Percentiles rank a stretch among this genome's conserved stretches.
These are phyloP conservation scores for Drosophila nannoptera DNA, from an alignment of 1,140 invertebrate species.

Conservation along the genomic window DNA sequence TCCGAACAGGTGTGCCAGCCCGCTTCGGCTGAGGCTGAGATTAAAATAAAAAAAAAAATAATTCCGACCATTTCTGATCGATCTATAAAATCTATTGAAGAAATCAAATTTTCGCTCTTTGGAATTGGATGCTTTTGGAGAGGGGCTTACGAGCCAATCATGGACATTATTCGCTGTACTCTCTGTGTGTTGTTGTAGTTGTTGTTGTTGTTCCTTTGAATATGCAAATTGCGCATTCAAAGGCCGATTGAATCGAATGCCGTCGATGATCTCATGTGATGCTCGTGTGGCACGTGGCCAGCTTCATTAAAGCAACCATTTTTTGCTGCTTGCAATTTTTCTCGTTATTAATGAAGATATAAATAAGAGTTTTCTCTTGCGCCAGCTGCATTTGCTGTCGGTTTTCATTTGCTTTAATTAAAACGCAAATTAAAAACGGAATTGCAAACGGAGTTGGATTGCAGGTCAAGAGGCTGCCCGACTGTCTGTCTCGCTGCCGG, in stretches of 20 bases:
- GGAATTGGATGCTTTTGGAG: too few species aligned
- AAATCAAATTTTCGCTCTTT: too few species aligned
- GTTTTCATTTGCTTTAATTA: conserved; percentile 54
- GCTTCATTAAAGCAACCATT: conserved; percentile 7
- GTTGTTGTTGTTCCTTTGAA: not conserved
- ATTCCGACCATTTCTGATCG: not conserved
- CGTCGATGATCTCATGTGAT: conserved; percentile 33
- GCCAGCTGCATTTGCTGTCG: conserved; percentile 33
- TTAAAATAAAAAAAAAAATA: not conserved
- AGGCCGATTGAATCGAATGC: conserved; percentile 13
- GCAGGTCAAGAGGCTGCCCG: conserved; percentile 52
- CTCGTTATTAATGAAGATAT: conserved; percentile 28
- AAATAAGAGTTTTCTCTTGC: conserved; percentile 9
- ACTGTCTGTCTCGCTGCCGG: conserved; percentile 17
- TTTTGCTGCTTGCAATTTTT: not conserved
- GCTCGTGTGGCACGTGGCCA: conserved; percentile 33
- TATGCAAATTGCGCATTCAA: conserved; percentile 26
- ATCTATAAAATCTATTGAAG: too few species aligned
- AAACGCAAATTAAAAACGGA: conserved; percentile 30
- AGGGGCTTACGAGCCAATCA: not conserved
- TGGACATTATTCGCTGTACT: not conserved
- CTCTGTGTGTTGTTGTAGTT: not conserved
- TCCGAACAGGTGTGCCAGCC: too few species aligned
- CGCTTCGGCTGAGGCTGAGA: too few species aligned
- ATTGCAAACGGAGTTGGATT: conserved; percentile 27